Evolutionary conservation across 1,140 invertebrate species (phyloP).

Genomic region (Galleria mellonella): DNA sequence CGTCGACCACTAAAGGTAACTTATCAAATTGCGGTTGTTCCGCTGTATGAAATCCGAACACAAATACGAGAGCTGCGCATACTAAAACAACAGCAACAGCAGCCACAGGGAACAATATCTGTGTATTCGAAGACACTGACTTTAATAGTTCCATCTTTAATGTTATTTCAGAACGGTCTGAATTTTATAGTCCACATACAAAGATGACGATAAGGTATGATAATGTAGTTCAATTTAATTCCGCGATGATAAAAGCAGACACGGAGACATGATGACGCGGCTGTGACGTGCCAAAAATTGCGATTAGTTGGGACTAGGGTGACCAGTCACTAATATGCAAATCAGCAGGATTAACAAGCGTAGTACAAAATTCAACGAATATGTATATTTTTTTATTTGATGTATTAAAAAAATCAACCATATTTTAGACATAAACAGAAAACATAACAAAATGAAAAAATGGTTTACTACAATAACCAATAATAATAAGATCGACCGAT

Average conservation of each 20-base stretch:
- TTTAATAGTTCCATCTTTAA: conserved; percentile 75
- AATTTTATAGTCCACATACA: conserved; percentile 62
- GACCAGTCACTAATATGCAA: conserved; percentile 26
- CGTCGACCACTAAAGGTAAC: conserved; percentile 75
- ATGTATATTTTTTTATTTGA: too few relatives aligned
- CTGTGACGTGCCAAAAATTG: conserved; percentile 76
- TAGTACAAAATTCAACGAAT: too few relatives aligned
- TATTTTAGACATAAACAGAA: too few relatives aligned
- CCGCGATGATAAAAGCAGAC: conserved; percentile 67
- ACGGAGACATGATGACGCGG: conserved; percentile 77
- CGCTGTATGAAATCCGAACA: conserved; percentile 82
- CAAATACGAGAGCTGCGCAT: conserved; percentile 80
- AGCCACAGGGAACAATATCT: conserved; percentile 76
- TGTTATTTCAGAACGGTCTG: conserved; percentile 37
- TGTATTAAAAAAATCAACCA: too few relatives aligned
- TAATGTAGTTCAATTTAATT: conserved; percentile 69
- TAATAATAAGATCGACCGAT: too few relatives aligned
- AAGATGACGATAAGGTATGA: conserved; percentile 61
- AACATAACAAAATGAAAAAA: too few relatives aligned
- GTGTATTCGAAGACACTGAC: conserved; percentile 73
- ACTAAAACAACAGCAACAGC: conserved; percentile 80
- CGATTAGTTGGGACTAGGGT: conserved; percentile 29
- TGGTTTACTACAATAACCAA: too few relatives aligned
- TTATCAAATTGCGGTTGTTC: conserved; percentile 84
- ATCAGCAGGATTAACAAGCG: too few relatives aligned